Evolutionary conservation across 2,797 vertebrate genomes (phyloP).

Genomic region (Trichosurus vulpecula): DNA sequence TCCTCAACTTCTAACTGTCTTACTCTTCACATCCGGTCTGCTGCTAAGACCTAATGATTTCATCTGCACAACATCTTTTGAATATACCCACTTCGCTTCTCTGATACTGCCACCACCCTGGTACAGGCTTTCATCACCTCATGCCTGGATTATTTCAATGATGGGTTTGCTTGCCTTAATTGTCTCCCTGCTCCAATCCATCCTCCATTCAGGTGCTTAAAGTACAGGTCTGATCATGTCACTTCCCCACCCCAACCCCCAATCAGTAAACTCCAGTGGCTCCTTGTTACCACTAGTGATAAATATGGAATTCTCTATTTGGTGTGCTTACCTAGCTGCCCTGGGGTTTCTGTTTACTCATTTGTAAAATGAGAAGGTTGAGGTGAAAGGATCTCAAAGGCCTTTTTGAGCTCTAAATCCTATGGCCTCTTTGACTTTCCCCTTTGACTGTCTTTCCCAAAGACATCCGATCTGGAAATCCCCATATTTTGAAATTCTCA

Average conservation of each 20-base stretch:
- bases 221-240: not conserved
- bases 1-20: not conserved
- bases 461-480: not conserved
- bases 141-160: not conserved
- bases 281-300: not conserved
- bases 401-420: not conserved
- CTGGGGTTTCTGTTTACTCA: not conserved
- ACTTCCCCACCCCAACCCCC: not conserved
- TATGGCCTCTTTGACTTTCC: not conserved
- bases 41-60: not conserved
- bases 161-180: not conserved
- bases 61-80: not conserved
- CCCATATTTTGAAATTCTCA: not conserved
- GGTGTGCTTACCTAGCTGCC: not conserved
- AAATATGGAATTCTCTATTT: not conserved
- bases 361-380: slow-evolving; percentile 9
- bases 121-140: not conserved
- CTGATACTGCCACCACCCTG: not conserved
- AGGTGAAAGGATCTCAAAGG: not conserved
- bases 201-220: not conserved
- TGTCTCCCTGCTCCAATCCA: not conserved
- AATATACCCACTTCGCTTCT: not conserved
- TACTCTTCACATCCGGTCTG: not conserved
- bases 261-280: not conserved
- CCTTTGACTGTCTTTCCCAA: not conserved